Percentiles rank a stretch among this genome's conserved stretches.
Conservation (phyloP, 2,113 vertebrate genomes). For the Aspiorhynchus laticeps region DNA sequence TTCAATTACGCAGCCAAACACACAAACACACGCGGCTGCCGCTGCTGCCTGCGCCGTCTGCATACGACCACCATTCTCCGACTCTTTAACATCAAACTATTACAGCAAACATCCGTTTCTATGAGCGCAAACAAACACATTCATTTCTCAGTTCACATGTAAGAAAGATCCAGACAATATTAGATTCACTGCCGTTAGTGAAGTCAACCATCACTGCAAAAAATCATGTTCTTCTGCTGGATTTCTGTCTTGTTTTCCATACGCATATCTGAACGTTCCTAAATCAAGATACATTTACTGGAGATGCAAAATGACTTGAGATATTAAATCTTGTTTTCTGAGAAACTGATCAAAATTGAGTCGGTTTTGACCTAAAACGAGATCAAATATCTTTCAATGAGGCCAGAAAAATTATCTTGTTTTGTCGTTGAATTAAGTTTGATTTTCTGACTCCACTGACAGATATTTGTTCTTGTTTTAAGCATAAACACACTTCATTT, state of each 20-base stretch:
- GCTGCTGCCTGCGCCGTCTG: not conserved
- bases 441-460: too few relatives aligned
- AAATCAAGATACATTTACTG: too few relatives aligned
- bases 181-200: not conserved
- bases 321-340: too few relatives aligned
- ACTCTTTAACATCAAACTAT: not conserved
- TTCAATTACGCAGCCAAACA: not conserved
- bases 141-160: not conserved
- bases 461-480: not conserved
- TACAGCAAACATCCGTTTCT: not conserved
- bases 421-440: not conserved
- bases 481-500: too few relatives aligned
- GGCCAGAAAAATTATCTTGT: not conserved
- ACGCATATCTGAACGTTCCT: too few relatives aligned
- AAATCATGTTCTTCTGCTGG: too few relatives aligned
- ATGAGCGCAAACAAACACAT: not conserved
- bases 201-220: not conserved
- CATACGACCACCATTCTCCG: not conserved
- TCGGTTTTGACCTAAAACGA: too few relatives aligned
- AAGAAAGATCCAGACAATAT: too few relatives aligned
- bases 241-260: too few relatives aligned
- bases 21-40: not conserved
- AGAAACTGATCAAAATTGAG: too few relatives aligned
- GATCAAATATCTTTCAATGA: too few relatives aligned
- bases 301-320: too few relatives aligned